Base-by-base conservation (phyloP, 2,797 vertebrate species). In the Propithecus perrieri region DNA sequence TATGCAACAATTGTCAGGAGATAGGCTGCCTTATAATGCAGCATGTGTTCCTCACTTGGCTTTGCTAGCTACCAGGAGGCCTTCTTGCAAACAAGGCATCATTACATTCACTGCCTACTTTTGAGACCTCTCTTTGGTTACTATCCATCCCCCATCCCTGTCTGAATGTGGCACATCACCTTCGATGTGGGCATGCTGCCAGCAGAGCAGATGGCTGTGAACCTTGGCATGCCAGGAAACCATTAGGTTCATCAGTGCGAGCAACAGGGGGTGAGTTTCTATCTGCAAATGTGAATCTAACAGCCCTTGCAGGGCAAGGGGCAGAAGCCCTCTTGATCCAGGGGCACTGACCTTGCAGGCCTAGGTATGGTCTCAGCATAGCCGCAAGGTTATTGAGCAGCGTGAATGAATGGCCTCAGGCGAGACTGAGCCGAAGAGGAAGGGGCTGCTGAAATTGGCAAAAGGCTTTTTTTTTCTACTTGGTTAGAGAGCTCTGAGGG, bases 141-240 rank as follows among this genome's bases (percentile, higher is more conserved):
- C 84, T 92, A 26, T 97, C 95, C 96, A 78, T 71, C n/a, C 78
- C 79, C 94, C 41, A 10, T 80, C 85, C 94, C 76, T 24, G 24
- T 98, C 88, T 97, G 94, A 96, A 97, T 92, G 92, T 95, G 98
- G 96, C 98, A 91, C 33, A 53, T 80, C 96, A 98, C 98, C 97
- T 98, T 97, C 8, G 55, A 85, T 93, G 67, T 95, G 98, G 98
- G 98, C 98, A 95, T 4, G 5, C 9, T 96, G 98, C 98, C 98
- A 98, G 95, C 91, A 81, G 74, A 97, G 97, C 98, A 99, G 99
- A 98, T 98, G 99, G 98, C 93, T 85, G 94, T 93, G 97, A 98
- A 92, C 95, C 85, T 97, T 96, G 96, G 96, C 94, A 89, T 97
- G 98, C 98, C 98, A 98, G 98, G 97, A 98, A 98, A 96, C 96